Conservation (phyloP, 2,888 invertebrate species). For the Machimus atricapillus region DNA sequence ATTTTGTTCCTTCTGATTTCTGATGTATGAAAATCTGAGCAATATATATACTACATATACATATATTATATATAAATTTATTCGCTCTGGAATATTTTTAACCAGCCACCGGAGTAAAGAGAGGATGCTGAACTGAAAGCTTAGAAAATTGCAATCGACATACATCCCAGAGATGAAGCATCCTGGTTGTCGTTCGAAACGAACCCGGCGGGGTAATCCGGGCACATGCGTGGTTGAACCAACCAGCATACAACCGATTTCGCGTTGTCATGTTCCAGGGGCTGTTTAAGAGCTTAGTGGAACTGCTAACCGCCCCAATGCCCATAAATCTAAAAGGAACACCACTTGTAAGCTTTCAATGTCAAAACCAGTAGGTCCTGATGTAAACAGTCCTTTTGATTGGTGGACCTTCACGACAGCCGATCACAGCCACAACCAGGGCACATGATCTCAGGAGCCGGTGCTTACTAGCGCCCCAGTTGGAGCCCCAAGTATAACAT, state of each 20-base stretch:
- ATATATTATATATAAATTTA: neutral
- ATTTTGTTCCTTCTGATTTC: constrained; percentile 15
- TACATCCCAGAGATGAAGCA: constrained; percentile 26
- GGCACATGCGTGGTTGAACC: neutral
- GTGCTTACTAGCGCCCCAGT: neutral
- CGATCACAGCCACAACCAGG: neutral
- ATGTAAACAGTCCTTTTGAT: constrained; percentile 14
- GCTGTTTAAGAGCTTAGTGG: constrained; percentile 20
- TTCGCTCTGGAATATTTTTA: neutral
- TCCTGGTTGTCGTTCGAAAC: neutral
- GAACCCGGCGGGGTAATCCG: neutral
- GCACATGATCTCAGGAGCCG: neutral
- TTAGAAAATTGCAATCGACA: constrained; percentile 38
- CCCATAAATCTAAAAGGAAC: constrained; percentile 5
- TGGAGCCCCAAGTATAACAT: neutral
- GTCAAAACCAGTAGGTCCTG: constrained; percentile 30
- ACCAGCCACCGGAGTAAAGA: constrained; percentile 20
- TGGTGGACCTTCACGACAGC: neutral
- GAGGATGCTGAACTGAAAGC: constrained; percentile 45
- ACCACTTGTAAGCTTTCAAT: constrained; percentile 32
- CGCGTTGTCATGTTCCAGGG: neutral
- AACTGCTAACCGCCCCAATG: neutral
- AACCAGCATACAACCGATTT: neutral
- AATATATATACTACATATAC: neutral
- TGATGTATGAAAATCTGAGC: neutral